Percentiles rank a stretch among this genome's conserved stretches.
These are phyloP conservation scores for Nixonia krombeini DNA, from an alignment of 1,140 invertebrate species.

Conservation along the genomic window DNA sequence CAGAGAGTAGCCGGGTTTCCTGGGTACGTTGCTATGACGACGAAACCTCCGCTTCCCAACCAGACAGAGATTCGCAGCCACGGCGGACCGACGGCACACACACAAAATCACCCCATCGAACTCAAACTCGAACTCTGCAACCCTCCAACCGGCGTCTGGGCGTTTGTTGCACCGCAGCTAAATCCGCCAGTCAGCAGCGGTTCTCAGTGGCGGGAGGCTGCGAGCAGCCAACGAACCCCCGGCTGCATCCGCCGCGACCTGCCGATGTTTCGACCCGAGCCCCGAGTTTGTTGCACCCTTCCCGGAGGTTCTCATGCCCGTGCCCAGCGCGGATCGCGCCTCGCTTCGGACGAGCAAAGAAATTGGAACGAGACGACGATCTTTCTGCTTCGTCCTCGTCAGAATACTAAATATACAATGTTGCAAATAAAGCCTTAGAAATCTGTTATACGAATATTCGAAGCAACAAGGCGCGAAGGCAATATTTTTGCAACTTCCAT, in stretches of 20 bases:
- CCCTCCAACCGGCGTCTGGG: constrained; percentile 60
- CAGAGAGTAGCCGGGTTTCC: constrained; percentile 65
- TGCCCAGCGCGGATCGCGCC: too few relatives aligned
- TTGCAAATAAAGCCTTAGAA: too few relatives aligned
- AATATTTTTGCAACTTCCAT: too few relatives aligned
- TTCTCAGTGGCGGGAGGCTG: constrained; percentile 51
- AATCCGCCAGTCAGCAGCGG: constrained; percentile 59
- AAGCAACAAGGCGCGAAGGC: too few relatives aligned
- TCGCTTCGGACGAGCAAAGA: too few relatives aligned
- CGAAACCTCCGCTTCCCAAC: constrained; percentile 62
- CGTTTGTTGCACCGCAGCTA: constrained; percentile 65
- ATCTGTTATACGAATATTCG: too few relatives aligned
- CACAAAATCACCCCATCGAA: constrained; percentile 54
- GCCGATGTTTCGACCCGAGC: constrained; percentile 53
- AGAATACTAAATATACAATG: too few relatives aligned
- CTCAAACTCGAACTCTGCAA: constrained; percentile 48
- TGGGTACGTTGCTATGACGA: constrained; percentile 69
- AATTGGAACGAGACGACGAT: too few relatives aligned
- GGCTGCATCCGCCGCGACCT: constrained; percentile 16
- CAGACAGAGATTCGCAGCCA: constrained; percentile 68
- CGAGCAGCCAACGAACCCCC: constrained; percentile 20
- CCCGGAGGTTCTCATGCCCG: constrained; percentile 40
- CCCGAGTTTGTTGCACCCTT: constrained; percentile 60
- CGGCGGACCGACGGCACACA: constrained; percentile 47
- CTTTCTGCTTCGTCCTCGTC: too few relatives aligned